phyloP scores from a whole-genome alignment of 2,888 invertebrate species.

The Hanleya hanleyi region DNA sequence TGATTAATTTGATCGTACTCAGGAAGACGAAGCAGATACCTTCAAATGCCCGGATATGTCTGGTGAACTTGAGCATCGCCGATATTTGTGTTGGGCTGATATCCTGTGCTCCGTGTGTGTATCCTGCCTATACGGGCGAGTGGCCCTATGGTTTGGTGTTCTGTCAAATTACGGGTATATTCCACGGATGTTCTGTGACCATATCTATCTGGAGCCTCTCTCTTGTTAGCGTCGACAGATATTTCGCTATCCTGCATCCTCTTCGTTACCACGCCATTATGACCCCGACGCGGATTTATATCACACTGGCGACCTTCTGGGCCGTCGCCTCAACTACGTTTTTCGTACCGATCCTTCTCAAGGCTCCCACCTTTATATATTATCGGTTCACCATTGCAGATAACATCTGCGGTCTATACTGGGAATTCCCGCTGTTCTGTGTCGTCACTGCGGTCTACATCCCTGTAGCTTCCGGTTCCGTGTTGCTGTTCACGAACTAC shows the following conservation, averaged over 20 bases:
- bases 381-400: slow-evolving; percentile 25
- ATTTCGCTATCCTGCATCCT: slow-evolving; percentile 28
- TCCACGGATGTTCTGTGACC: slow-evolving; percentile 28
- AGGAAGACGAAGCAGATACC: slow-evolving; percentile 28
- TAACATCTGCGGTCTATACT: slow-evolving; percentile 30
- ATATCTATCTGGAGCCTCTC: slow-evolving; percentile 34
- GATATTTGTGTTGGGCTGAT: slow-evolving; percentile 30
- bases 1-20: slow-evolving; percentile 20
- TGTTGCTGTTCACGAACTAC: not conserved
- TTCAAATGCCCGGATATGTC: slow-evolving; percentile 18
- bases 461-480: slow-evolving; percentile 3
- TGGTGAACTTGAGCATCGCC: slow-evolving; percentile 30
- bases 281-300: not conserved
- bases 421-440: slow-evolving; percentile 27
- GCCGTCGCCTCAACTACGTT: slow-evolving; percentile 20
- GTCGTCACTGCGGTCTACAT: slow-evolving; percentile 24
- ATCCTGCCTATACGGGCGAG: slow-evolving; percentile 18
- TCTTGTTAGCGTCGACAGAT: slow-evolving; percentile 31
- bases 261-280: slow-evolving; percentile 19
- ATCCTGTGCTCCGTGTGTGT: slow-evolving; percentile 26
- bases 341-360: slow-evolving; percentile 7
- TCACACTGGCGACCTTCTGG: not conserved
- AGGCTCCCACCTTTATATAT: slow-evolving; percentile 7
- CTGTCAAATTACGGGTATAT: slow-evolving; percentile 33
- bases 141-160: slow-evolving; percentile 30